These are phyloP conservation scores for Heteractis magnifica DNA, from an alignment of 92 coral and sea anemone species.

Conservation along the genomic window DNA sequence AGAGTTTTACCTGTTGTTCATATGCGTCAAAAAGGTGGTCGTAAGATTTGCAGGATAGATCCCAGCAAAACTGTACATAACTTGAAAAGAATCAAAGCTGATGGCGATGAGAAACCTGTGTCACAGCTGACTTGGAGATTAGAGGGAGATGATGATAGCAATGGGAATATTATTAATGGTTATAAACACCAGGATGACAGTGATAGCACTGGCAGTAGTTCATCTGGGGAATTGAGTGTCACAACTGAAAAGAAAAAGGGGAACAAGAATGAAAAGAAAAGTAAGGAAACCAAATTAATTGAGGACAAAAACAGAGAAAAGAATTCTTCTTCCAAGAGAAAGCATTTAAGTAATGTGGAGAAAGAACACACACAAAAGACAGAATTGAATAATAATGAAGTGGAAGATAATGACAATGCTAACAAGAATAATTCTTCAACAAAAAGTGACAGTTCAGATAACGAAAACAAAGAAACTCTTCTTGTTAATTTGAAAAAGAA, in stretches of 20 bases:
- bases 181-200: not conserved
- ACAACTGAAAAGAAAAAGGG: not conserved
- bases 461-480: not conserved
- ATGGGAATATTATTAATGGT: not conserved
- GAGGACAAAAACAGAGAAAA: not conserved
- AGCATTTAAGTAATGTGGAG: not conserved
- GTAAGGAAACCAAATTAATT: not conserved
- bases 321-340: not conserved
- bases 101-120: conserved; percentile 26
- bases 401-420: not conserved
- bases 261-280: not conserved
- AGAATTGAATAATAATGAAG: not conserved
- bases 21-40: conserved; percentile 70
- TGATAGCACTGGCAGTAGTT: not conserved
- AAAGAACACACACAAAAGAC: not conserved
- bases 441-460: not conserved
- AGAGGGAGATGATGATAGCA: conserved; percentile 11
- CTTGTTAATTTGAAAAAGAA: conserved; percentile 1
- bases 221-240: not conserved
- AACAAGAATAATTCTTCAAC: not conserved
- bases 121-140: conserved; percentile 81
- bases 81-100: conserved; percentile 67
- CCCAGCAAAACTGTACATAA: conserved; percentile 91
- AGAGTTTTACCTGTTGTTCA: conserved; percentile 81
- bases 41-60: conserved; percentile 81